These are phyloP conservation scores for Morone chrysops DNA, from an alignment of 2,113 vertebrate genomes.

Conservation along the genomic window DNA sequence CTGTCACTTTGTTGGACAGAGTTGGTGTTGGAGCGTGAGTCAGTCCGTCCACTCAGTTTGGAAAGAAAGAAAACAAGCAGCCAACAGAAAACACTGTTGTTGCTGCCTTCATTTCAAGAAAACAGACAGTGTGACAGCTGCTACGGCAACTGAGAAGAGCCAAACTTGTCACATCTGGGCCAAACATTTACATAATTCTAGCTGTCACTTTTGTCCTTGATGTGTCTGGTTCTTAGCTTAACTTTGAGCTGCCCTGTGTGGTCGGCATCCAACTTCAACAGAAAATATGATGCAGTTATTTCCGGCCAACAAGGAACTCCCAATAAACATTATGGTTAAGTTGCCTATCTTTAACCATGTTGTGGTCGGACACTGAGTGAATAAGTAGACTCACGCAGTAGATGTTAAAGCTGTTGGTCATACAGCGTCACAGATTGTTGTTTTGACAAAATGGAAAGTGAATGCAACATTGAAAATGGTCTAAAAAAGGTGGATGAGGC, in stretches of 20 bases:
- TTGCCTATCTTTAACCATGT: not conserved
- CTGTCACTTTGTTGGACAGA: not conserved
- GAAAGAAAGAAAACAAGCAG: not conserved
- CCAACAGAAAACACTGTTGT: not conserved
- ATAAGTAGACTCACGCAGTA: not conserved
- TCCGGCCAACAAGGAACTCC: not conserved
- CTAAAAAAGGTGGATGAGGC: no score
- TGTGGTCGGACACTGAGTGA: not conserved
- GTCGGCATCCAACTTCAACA: not conserved
- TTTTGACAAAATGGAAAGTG: no score
- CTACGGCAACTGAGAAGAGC: not conserved
- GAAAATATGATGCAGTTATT: not conserved
- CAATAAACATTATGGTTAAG: no score
- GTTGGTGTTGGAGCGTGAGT: constrained; percentile 10
- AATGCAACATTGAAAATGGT: no score
- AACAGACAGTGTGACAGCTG: not conserved
- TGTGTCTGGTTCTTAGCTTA: no score
- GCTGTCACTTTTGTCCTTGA: not conserved
- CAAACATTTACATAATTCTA: not conserved
- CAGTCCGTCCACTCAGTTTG: not conserved
- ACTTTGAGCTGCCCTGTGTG: not conserved
- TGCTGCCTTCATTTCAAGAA: not conserved
- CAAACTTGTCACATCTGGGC: not conserved
- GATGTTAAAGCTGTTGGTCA: no score
- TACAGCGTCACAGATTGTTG: not conserved